phyloP scores from a whole-genome alignment of 2,797 vertebrate species.

The Syndactyla subalaris region DNA sequence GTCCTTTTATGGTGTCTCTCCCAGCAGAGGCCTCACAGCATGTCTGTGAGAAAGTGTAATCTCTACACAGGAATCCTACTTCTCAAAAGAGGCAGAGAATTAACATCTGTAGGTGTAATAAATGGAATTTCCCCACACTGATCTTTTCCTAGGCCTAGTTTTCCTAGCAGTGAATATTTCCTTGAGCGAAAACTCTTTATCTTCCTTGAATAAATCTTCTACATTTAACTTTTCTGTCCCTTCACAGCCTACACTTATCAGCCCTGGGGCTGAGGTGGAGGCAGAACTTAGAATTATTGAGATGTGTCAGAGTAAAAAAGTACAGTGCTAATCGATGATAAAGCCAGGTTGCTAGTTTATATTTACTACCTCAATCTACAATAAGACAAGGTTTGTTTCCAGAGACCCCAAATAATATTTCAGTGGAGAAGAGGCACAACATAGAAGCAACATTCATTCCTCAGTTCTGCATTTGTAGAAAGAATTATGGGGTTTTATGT shows the following conservation, averaged over 20 bases:
- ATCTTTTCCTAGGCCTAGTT: background rate
- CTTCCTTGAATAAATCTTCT: background rate
- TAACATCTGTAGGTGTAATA: background rate
- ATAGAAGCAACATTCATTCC: background rate
- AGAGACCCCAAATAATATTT: background rate
- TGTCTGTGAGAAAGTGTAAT: background rate
- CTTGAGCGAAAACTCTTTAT: background rate
- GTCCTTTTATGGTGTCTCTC: background rate
- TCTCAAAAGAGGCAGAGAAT: background rate
- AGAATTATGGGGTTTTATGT: background rate
- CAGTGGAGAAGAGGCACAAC: background rate
- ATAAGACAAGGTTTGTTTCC: background rate
- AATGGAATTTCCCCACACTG: background rate
- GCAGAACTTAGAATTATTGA: background rate
- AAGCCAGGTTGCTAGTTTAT: background rate
- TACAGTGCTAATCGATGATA: background rate
- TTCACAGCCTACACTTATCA: background rate
- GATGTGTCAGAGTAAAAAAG: background rate
- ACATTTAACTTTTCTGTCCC: background rate
- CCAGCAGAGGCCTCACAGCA: background rate
- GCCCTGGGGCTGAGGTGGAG: background rate
- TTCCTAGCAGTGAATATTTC: background rate
- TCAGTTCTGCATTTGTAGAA: background rate
- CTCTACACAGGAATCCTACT: background rate
- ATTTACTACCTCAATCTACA: background rate